These are phyloP conservation scores for Aphodius sticticus DNA, from an alignment of 2,888 invertebrate species.

Conservation along the genomic window DNA sequence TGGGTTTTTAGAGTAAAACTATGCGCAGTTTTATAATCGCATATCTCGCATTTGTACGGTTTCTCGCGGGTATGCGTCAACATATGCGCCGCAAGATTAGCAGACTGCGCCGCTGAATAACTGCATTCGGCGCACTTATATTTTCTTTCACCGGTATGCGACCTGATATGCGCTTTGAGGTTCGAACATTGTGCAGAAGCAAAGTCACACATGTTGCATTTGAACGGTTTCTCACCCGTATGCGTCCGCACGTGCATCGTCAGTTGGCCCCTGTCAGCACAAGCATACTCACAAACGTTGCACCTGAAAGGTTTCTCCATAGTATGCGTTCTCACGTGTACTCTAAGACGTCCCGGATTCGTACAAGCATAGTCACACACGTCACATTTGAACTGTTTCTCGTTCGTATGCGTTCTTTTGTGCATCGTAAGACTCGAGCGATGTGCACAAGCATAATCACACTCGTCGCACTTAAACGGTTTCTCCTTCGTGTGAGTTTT, in stretches of 20 bases:
- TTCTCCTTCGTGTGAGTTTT: too few species aligned
- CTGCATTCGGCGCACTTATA: background rate
- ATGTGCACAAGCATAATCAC: background rate
- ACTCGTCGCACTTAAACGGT: too few species aligned
- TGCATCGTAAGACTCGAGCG: background rate
- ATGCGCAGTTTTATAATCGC: background rate
- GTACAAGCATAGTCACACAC: background rate
- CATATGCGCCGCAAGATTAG: background rate
- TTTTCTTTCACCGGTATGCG: slow-evolving; percentile 46
- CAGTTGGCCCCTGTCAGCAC: background rate
- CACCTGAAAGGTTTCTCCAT: background rate
- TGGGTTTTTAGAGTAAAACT: background rate
- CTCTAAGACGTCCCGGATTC: background rate
- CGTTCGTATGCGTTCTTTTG: background rate
- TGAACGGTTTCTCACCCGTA: background rate
- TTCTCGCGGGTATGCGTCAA: background rate
- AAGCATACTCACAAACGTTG: background rate
- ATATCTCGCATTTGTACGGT: background rate
- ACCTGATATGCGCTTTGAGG: slow-evolving; percentile 41
- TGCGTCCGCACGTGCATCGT: background rate
- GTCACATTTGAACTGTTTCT: background rate
- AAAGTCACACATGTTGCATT: background rate
- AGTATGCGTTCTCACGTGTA: background rate
- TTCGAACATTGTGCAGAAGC: slow-evolving; percentile 23
- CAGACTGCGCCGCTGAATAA: background rate